Conservation (phyloP, 23 tunicate genomes). For the Oikopleura vanhoeffeni region DNA sequence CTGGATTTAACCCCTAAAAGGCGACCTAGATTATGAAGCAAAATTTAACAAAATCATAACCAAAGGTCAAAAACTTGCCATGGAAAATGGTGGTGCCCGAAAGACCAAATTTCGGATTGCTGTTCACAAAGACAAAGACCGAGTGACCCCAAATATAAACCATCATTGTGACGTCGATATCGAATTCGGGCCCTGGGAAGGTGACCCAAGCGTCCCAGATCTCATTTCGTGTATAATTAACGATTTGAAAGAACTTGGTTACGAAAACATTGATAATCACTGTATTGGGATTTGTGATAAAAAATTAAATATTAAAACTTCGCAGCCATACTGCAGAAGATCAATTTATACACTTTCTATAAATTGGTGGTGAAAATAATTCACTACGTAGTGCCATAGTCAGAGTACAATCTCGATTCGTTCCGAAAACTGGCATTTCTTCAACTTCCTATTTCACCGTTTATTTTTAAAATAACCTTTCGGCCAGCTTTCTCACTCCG, state of each 20-base stretch:
- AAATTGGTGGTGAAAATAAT: constrained; percentile 10
- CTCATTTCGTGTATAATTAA: background rate
- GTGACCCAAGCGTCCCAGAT: constrained; percentile 10
- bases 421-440: too few species aligned
- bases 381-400: too few species aligned
- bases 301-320: background rate
- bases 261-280: background rate
- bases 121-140: background rate
- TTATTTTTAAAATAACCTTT: too few species aligned
- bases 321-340: background rate
- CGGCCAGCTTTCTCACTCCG: too few species aligned
- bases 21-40: background rate
- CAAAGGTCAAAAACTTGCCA: background rate
- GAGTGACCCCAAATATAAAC: background rate
- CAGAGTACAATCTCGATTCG: too few species aligned
- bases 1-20: too few species aligned
- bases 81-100: constrained; percentile 1
- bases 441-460: too few species aligned
- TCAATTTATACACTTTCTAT: background rate
- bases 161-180: constrained; percentile 4
- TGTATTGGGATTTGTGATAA: constrained; percentile 9
- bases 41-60: background rate
- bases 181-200: constrained; percentile 8
- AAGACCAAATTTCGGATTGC: background rate
- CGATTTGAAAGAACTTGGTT: background rate